phyloP scores from a whole-genome alignment of 2,888 invertebrate genomes.

The Drosophila paracracens region DNA sequence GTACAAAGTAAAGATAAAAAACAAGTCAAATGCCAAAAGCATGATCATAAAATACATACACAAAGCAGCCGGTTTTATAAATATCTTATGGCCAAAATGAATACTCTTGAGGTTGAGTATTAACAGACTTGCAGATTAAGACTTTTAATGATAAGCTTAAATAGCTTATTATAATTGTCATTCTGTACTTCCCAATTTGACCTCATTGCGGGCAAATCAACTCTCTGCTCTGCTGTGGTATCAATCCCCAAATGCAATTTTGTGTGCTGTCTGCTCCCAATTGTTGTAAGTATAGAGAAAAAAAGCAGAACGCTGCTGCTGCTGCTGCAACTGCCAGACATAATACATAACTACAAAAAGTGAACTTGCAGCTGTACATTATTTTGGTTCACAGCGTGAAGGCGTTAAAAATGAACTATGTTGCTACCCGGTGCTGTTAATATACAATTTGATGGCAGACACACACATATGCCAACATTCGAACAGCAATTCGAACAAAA shows the following conservation, averaged over 20 bases:
- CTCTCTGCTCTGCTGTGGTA: neutral
- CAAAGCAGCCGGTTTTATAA: neutral
- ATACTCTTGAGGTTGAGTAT: neutral
- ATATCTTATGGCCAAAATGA: neutral
- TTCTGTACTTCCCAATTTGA: neutral
- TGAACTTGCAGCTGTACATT: constrained; percentile 16
- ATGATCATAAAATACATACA: neutral
- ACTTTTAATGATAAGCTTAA: neutral
- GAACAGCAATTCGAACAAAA: neutral
- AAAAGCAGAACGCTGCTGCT: neutral
- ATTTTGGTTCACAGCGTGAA: constrained; percentile 46
- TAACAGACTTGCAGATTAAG: neutral
- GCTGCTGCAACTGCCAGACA: neutral
- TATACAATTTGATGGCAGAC: constrained; percentile 50
- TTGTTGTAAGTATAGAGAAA: constrained; percentile 46
- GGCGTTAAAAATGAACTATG: constrained; percentile 21
- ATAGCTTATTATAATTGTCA: neutral
- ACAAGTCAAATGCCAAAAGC: neutral
- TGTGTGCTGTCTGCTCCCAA: neutral
- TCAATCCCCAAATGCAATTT: constrained; percentile 1
- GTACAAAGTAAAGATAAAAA: constrained; percentile 10
- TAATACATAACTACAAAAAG: neutral
- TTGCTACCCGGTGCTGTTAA: constrained; percentile 40
- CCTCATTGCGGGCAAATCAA: neutral
- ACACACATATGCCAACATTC: neutral